Evolutionary conservation across 2,113 vertebrate species (phyloP), one percentile per base, ranked within the genome.

Genomic region (Vanacampus margaritifer): DNA sequence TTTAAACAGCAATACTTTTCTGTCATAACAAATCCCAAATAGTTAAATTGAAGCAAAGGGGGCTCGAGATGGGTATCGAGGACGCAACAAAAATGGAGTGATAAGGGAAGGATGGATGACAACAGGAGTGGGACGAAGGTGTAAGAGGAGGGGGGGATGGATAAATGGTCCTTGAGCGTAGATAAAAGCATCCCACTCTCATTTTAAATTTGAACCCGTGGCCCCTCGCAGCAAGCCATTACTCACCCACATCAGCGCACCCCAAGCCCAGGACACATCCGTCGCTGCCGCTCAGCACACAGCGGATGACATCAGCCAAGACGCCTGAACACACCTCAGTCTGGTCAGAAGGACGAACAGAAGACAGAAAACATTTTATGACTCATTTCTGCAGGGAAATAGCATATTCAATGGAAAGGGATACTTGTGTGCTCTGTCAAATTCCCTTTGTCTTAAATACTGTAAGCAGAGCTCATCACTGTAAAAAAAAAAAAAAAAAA

Each of bases 301-400:
- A 89, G 67, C 87, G 87, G 82, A 90, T 89, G 82, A 89, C 84
- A 36, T 90, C 89, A 88, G 79, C 56, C 88, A 90, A 43, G 74
- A 89, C 76, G 65, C 84, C 88, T 0, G 84, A 72, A 46, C 89
- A 81, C 67, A 90, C 80, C 81, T 90, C 89, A 1, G 82, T 78
- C 89, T 90, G 79, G 24, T 16, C 72, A 19, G 28, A 32, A 32
- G 28, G 67, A 21, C 64, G 75, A 78, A 81, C 62, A 80, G 83
- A 83, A 57, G 45, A 83, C 66, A 73, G 64, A 19, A 0, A 54
- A 74, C 61, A 37, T 73, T 70, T 83, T 35, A 53, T 76, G 87
- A 86, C 60, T 86, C 85, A 84, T 72, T 53, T 32, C 43, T 12
- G 7, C 39, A 3, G 48, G 23, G 59, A 65, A 68, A 45, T 43